These are phyloP conservation scores for Formica aserva DNA, from an alignment of 2,888 invertebrate genomes.

Conservation along the genomic window DNA sequence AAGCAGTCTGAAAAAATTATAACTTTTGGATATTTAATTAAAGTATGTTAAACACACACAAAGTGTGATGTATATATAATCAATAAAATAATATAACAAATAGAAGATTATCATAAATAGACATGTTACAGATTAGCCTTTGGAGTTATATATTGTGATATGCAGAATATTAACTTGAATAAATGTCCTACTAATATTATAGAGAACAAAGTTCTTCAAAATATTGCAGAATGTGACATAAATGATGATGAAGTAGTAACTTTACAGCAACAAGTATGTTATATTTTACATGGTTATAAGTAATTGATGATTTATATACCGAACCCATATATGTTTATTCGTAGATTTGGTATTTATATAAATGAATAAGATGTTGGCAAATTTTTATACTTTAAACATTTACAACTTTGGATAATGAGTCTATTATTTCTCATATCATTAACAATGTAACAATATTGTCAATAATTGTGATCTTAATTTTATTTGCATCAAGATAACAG, in stretches of 20 bases:
- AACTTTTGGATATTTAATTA: background rate
- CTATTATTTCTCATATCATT: background rate
- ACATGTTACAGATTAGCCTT: conserved; percentile 6
- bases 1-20: background rate
- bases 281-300: conserved; percentile 2
- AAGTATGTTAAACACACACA: background rate
- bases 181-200: conserved; percentile 59
- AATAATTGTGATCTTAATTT: conserved; percentile 69
- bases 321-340: background rate
- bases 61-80: conserved; percentile 10
- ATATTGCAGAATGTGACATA: conserved; percentile 58
- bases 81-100: conserved; percentile 20
- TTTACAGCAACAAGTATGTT: conserved; percentile 72
- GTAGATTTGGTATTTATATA: conserved; percentile 3
- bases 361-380: background rate
- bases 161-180: conserved; percentile 74
- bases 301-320: background rate
- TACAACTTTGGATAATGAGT: background rate
- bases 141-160: conserved; percentile 70
- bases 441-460: background rate
- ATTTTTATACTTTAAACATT: background rate
- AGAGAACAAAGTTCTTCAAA: conserved; percentile 55
- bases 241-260: conserved; percentile 55
- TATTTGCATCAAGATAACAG: conserved; percentile 84
- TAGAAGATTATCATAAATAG: conserved; percentile 6